Base-by-base conservation (phyloP, 2,888 invertebrate species). In the Watsonalla binaria region DNA sequence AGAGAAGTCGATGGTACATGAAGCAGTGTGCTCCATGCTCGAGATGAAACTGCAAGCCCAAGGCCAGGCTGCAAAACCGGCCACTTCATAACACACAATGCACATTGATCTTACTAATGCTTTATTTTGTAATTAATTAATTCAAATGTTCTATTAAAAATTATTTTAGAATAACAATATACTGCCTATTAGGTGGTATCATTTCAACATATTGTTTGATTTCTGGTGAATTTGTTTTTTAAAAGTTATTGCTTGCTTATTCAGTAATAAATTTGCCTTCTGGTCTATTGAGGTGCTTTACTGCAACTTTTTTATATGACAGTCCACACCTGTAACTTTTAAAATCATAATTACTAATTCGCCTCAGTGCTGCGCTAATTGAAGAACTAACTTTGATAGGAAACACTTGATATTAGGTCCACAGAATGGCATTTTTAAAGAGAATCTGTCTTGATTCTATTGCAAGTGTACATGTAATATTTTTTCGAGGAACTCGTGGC, bases 1-100 rank as follows among this genome's bases (percentile, higher is more conserved):
- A 52, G 97, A 98, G 76, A 98, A 98, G 81, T 94, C 94, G 58
- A 95, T 94, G 82, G 94, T 96, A 60, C 92, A 96, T 60, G 95
- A 95, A 81, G 94, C 95, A 42, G 94, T 96, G 55, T 92, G 94
- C 61, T 94, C 94, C 78, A 94, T 96, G 54, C 93, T 96, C 79
- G 95, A 96, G 78, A 92, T 94, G 85, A 96, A 96, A 82, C 70
- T 95, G 57, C 93, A 93, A 69, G 87, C 90, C 5, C 92, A 87
- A 61, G 72, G 79, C 45, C 86, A 87, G 56, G 83, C 84, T n/a
- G 80, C 86, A 53, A 88, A 86, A 51, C 65, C 82, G 0, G 68
- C 83, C 5, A 61, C 83, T 33, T 86, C 88, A 76, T 88, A 89
- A 85, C 77, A 49, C 35, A 59, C 58, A 59, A 56, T 48, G 56